phyloP scores from a whole-genome alignment of 2,888 invertebrate species.

The Mechanitis messenoides region DNA sequence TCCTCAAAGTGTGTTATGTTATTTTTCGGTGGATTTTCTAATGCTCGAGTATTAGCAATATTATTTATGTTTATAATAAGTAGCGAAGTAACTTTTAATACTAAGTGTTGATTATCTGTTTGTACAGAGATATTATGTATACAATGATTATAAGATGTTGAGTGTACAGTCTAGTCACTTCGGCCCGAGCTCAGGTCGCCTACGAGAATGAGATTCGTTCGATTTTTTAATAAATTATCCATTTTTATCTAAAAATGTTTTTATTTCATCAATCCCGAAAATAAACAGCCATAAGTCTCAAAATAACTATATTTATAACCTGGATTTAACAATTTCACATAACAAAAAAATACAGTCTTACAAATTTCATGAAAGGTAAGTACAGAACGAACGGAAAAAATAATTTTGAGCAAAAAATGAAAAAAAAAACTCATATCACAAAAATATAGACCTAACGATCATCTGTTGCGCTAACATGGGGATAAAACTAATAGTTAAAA shows the following conservation, averaged over 20 bases:
- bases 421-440: conserved; percentile 66
- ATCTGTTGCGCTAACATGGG: conserved; percentile 36
- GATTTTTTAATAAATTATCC: conserved; percentile 68
- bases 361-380: conserved; percentile 73
- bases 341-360: conserved; percentile 76
- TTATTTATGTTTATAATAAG: conserved; percentile 71
- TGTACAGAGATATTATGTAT: conserved; percentile 70
- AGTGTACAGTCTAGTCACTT: conserved; percentile 75
- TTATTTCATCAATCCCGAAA: conserved; percentile 14
- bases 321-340: conserved; percentile 72
- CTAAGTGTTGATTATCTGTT: conserved; percentile 68
- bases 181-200: conserved; percentile 70
- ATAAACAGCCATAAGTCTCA: conserved; percentile 48
- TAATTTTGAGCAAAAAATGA: conserved; percentile 66
- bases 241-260: conserved; percentile 60
- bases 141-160: conserved; percentile 64
- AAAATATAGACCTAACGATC: conserved; percentile 47
- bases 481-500: conserved; percentile 5
- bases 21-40: conserved; percentile 73
- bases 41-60: conserved; percentile 76
- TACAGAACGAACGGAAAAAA: conserved; percentile 60
- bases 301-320: conserved; percentile 75
- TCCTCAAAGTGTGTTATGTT: conserved; percentile 67
- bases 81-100: conserved; percentile 64
- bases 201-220: conserved; percentile 60